Evolutionary conservation across 30 jellyfish, hydroid and myxozoan species (phyloP).

Genomic region (Chrysaora quinquecirrha): DNA sequence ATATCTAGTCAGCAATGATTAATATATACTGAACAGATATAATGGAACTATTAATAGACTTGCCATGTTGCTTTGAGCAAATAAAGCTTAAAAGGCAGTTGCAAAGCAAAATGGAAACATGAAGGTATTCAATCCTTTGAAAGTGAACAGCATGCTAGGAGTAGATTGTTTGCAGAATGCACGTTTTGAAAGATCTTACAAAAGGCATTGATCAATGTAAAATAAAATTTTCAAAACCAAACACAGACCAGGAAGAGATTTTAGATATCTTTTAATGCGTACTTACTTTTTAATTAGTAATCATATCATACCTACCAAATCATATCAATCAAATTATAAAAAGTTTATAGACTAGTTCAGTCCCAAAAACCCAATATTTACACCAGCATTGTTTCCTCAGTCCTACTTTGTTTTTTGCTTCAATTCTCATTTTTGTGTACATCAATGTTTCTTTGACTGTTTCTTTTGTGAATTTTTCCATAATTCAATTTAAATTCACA

Average conservation of each 20-base stretch:
- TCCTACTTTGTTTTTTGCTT: not conserved
- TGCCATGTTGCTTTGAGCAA: conserved; percentile 1
- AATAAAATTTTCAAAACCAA: not conserved
- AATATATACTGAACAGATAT: not conserved
- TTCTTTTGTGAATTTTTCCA: not conserved
- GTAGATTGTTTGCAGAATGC: conserved; percentile 2
- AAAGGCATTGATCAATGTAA: not conserved
- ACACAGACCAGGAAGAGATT: not conserved
- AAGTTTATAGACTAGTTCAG: not conserved
- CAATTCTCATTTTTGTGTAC: not conserved
- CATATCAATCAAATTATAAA: not conserved
- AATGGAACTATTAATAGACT: not conserved
- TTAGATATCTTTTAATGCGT: not conserved
- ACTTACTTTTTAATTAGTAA: not conserved
- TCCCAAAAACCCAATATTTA: not conserved
- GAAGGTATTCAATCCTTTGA: not conserved
- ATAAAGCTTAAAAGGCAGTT: not conserved
- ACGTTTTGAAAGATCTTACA: not conserved
- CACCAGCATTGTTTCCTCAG: conserved; percentile 1
- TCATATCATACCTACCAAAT: not conserved
- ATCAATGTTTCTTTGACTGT: not conserved
- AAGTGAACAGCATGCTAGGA: conserved; percentile 1
- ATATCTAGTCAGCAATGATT: not conserved
- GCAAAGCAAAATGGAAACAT: conserved; percentile 1
- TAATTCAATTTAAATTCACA: not conserved